Conservation (phyloP, 2,797 vertebrate genomes). For the Danio jaintianensis region DNA sequence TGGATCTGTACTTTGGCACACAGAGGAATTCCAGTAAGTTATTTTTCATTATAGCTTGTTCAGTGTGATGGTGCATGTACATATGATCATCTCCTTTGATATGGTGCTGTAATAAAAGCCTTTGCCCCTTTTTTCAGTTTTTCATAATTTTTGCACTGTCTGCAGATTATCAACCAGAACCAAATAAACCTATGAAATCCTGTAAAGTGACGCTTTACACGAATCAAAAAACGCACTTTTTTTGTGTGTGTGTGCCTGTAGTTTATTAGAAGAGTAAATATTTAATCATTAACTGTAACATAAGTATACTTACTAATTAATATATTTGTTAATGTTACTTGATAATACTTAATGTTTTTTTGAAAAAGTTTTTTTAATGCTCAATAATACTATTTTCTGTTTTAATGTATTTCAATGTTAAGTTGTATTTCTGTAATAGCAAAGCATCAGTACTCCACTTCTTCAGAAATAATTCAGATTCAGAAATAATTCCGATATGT, state of each 20-base stretch:
- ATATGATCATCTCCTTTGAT: background rate
- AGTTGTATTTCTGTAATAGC: background rate
- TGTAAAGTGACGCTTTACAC: background rate
- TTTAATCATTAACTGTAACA: background rate
- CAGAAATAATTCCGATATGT: background rate
- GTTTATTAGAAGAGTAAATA: too few relatives aligned
- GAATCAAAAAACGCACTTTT: background rate
- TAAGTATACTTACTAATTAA: background rate
- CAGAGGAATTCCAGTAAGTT: constrained; percentile 92
- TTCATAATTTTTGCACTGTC: background rate
- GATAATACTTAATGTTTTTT: background rate
- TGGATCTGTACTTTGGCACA: constrained; percentile 96
- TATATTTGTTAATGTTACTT: background rate
- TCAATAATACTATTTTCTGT: background rate
- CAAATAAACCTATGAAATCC: too few relatives aligned
- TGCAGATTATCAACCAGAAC: background rate
- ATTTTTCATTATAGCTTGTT: background rate
- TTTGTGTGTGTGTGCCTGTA: too few relatives aligned
- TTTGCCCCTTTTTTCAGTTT: background rate
- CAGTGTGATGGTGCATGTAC: background rate
- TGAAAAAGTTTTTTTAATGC: background rate
- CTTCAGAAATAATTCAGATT: background rate
- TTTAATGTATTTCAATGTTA: background rate
- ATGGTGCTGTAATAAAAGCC: background rate
- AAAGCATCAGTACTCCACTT: too few relatives aligned